Evolutionary conservation across 2,888 invertebrate species (phyloP), one percentile per base, ranked within the genome.

Genomic region (Biston betularia): DNA sequence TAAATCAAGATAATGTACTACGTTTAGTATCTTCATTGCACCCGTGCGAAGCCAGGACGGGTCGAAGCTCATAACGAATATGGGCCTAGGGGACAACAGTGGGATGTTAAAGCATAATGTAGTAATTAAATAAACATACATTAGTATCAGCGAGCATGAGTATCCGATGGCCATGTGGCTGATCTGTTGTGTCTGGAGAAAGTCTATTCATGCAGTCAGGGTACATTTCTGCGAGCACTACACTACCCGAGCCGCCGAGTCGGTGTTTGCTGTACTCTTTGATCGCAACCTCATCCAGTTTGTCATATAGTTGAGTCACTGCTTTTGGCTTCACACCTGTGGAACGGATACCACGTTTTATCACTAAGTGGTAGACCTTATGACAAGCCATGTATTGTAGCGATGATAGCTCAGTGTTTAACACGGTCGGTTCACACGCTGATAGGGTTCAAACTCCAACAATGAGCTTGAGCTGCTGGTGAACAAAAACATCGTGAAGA

Each of bases 111-210:
- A 24, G 24, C 24, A 24, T 24, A 24, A 24, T 24, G 24, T 24
- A 24, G 3, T 24, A 24, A 24, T 24, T 35, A 35, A 6, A 1
- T 35, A 5, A 63, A 78, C 84, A 82, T 79, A 95, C 95, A 79
- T 94, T 94, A 48, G 95, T 95, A 83, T 96, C 96, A 24, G 95
- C 95, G 7, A 96, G 89, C 89, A 96, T 96, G 24, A 96, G 84
- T 77, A 96, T 95, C 64, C 94, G 92, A 65, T 95, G 95, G 0
- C 80, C 78, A 61, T 94, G 92, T 0, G 93, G 94, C 66, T 94
- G 94, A 66, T 94, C 95, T 0, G 94, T 92, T 10, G 95, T 94
- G 62, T 94, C 94, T 0, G 92, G 91, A 7, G 92, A 94, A 45
- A 94, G 90, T 53, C 94, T 87, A 86, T 95, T 95, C 61, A 94